Percentiles rank a stretch among this genome's conserved stretches.
Conservation (phyloP, 2,797 vertebrate species). For the Chloroceryle amazona region DNA sequence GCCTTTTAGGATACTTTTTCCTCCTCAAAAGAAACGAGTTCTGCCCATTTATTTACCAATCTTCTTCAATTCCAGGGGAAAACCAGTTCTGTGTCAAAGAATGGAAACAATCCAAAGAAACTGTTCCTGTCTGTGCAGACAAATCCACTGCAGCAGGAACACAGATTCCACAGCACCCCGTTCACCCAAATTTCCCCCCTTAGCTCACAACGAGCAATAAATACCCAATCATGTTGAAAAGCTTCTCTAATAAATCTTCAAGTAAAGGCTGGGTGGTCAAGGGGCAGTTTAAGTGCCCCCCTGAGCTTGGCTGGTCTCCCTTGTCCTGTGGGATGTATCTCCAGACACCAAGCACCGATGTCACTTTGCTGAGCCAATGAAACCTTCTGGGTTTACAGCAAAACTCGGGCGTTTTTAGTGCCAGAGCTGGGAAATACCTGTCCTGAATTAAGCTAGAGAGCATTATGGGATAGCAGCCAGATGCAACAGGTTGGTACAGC, state of each 20-base stretch:
- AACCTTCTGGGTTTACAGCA: neutral
- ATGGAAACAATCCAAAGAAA: neutral
- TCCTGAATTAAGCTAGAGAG: neutral
- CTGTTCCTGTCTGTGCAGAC: rapidly evolving
- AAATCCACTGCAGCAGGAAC: neutral
- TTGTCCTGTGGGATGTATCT: rapidly evolving
- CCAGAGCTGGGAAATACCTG: neutral
- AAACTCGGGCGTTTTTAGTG: neutral
- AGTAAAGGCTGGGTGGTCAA: neutral
- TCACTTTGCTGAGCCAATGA: neutral
- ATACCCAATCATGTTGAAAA: neutral
- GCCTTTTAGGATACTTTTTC: rapidly evolving
- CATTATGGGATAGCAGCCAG: neutral
- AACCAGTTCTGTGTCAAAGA: neutral
- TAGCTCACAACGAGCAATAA: neutral
- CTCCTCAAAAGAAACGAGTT: neutral
- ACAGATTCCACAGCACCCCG: neutral
- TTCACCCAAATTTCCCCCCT: neutral
- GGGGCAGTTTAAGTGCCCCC: neutral
- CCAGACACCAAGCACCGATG: neutral
- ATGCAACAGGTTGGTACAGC: neutral
- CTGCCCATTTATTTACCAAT: neutral
- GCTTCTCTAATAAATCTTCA: neutral
- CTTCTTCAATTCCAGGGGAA: neutral
- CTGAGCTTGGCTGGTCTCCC: neutral